Evolutionary conservation across 2,113 vertebrate genomes (phyloP).

Genomic region (Chloropsis hardwickii): DNA sequence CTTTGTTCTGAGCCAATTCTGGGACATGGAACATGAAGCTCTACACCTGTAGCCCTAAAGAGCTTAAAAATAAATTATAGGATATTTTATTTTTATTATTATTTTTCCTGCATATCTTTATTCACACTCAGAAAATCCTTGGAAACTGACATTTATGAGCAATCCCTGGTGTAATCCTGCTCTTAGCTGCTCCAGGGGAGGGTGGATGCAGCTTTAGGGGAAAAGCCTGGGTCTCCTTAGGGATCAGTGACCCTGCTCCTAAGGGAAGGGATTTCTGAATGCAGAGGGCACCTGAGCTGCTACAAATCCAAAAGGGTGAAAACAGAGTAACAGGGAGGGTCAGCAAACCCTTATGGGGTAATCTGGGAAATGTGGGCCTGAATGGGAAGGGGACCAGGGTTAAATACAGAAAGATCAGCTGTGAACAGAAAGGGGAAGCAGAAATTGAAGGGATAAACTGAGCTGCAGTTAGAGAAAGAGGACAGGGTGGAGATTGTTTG

Average conservation of each 20-base stretch:
- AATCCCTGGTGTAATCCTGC: background rate
- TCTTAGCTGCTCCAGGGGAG: background rate
- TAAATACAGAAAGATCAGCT: background rate
- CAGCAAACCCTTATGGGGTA: background rate
- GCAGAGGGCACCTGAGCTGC: background rate
- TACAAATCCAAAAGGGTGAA: background rate
- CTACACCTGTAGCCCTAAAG: background rate
- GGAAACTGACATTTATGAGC: background rate
- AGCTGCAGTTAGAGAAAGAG: background rate
- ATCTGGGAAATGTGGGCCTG: background rate
- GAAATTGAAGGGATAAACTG: background rate
- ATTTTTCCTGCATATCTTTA: background rate
- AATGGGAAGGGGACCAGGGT: background rate
- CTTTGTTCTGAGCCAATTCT: background rate
- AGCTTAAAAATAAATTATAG: background rate
- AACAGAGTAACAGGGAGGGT: background rate
- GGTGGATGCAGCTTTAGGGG: background rate
- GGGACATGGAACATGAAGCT: background rate
- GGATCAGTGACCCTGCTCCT: background rate
- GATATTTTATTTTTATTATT: background rate
- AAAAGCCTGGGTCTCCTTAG: background rate
- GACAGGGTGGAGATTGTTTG: background rate
- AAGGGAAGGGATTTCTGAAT: background rate
- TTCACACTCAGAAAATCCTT: background rate
- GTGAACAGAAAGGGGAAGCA: background rate